Conservation (phyloP, 2,797 vertebrate genomes). For the Mus minutoides region DNA sequence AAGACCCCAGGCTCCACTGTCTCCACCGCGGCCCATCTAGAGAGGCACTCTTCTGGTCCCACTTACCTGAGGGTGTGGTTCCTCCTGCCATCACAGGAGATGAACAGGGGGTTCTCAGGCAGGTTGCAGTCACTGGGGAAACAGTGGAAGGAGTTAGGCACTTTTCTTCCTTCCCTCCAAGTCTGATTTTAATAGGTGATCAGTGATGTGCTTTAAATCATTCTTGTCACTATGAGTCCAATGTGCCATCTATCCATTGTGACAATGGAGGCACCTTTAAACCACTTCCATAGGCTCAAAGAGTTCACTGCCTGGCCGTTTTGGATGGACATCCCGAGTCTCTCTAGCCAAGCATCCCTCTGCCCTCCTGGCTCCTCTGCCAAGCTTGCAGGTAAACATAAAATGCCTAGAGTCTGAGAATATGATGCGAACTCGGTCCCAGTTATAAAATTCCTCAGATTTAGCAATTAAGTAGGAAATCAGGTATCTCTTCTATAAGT, state of each 20-base stretch:
- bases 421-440: not conserved
- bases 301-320: no score
- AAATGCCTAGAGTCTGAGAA: not conserved
- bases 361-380: not conserved
- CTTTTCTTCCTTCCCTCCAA: not conserved
- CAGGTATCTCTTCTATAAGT: not conserved
- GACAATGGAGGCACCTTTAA: not conserved
- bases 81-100: conserved; percentile 82
- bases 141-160: conserved; percentile 31
- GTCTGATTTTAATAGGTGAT: not conserved
- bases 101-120: conserved; percentile 89
- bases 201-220: not conserved
- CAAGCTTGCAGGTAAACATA: not conserved
- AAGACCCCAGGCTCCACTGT: not conserved
- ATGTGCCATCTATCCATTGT: not conserved
- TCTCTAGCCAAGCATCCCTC: not conserved
- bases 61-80: conserved; percentile 80
- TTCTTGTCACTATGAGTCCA: not conserved
- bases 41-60: not conserved
- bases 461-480: not conserved
- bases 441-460: not conserved
- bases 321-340: not conserved
- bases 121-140: conserved; percentile 86
- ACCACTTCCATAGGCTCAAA: not conserved
- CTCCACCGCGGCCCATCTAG: no score